Base-by-base conservation (phyloP, 2,888 invertebrate species). In the Callimorpha dominula region DNA sequence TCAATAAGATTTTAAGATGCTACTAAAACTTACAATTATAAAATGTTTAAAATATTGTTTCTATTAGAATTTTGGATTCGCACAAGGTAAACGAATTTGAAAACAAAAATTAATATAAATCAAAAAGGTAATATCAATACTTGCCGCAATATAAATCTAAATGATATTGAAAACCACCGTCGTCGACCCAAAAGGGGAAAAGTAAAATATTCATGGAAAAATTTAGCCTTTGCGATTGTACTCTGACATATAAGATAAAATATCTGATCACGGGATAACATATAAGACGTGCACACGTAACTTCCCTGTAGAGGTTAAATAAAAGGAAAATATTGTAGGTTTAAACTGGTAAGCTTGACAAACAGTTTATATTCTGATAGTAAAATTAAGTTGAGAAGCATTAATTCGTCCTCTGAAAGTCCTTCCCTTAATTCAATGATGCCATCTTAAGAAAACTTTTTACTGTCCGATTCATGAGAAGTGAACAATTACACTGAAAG, bases 201-300 rank as follows among this genome's bases (percentile, higher is more conserved):
- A 81, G 79, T 88, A 88, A 88, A 86, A 87, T 88, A 88, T 88
- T 89, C 88, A 88, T 89, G 78, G 81, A 85, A 87, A 82, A 71
- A 71, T 75, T 70, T 77, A 70, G 60, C 74, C 69, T 66, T 70
- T 66, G 65, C 69, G 70, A 73, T 81, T 78, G 72, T 76, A 50
- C 68, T 46, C 50, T 31, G 42, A 68, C 70, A 72, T 67, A 73
- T 9, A 57, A 73, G 72, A 57, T 76, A 73, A 79, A 46, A 46
- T 68, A 65, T 75, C 70, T 65, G 66, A 80, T 82, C 57, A 77
- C 54, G 65, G 60, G 57, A 43, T 67, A 31, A 60, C 12, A 62
- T 43, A 67, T 46, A 62, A 52, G 20, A 64, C 49, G 42, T 43
- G n/a, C 5, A 43, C 7, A 50, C 50, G 50, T 20, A 60, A 60